Evolutionary conservation across 2,797 vertebrate species (phyloP).

Genomic region (Clarias platycephalus): DNA sequence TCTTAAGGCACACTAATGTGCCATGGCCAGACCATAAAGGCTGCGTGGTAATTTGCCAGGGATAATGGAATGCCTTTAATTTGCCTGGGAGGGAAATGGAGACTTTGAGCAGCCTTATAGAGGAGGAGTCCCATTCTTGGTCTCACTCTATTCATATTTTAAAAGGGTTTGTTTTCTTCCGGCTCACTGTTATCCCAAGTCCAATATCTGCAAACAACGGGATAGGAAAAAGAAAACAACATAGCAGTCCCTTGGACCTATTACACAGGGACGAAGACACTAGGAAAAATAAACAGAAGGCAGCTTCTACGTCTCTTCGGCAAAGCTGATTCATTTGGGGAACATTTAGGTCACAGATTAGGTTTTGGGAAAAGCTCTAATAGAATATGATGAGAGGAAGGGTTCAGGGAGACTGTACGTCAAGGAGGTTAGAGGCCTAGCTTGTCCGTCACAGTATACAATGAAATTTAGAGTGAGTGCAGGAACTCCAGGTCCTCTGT

Average conservation of each 20-base stretch:
- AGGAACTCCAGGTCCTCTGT: constrained; percentile 45
- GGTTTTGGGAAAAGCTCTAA: constrained; percentile 50
- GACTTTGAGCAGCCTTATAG: constrained; percentile 68
- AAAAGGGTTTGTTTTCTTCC: constrained; percentile 78
- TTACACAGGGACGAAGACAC: constrained; percentile 55
- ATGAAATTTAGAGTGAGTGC: constrained; percentile 23
- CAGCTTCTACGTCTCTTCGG: constrained; percentile 55
- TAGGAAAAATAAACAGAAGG: constrained; percentile 58
- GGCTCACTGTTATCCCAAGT: constrained; percentile 71
- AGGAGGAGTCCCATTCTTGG: constrained; percentile 64
- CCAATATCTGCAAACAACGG: constrained; percentile 77
- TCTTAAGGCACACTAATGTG: constrained; percentile 81
- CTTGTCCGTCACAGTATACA: constrained; percentile 35
- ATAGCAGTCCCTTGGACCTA: constrained; percentile 57
- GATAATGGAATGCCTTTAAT: constrained; percentile 83
- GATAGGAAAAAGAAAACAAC: constrained; percentile 59
- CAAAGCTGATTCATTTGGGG: constrained; percentile 65
- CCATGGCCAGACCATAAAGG: constrained; percentile 79
- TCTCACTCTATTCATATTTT: constrained; percentile 62
- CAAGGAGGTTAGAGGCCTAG: constrained; percentile 21
- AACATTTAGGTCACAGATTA: constrained; percentile 64
- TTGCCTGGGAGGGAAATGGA: constrained; percentile 74
- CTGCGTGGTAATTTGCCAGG: constrained; percentile 79
- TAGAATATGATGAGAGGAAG: constrained; percentile 55
- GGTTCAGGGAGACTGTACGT: constrained; percentile 44